Base-by-base conservation (phyloP, 2,888 invertebrate genomes). In the Nomada flava region DNA sequence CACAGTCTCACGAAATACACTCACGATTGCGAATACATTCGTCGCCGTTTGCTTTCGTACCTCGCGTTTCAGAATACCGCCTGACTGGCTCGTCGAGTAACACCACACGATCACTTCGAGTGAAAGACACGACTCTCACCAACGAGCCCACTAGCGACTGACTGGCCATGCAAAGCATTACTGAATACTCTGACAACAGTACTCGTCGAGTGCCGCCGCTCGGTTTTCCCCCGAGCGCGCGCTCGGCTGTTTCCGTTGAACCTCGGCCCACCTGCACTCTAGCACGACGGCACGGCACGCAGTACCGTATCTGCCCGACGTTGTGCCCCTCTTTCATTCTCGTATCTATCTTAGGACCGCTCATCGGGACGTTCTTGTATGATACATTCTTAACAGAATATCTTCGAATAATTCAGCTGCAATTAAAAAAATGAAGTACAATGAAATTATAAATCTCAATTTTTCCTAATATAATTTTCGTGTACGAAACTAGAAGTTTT, bases 181-280 rank as follows among this genome's bases (percentile, higher is more conserved):
- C 93, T 93, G 93, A 93, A 82, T 89, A 91, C 91, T 92, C 91
- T 91, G 91, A 92, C 92, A 92, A 92, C 93, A 93, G 92, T 91
- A 89, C 89, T 90, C 90, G 89, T 86, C 85, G 90, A 89, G 88
- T 89, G 84, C 89, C 89, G 88, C 86, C 89, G 88, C 83, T 92
- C 92, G 91, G 92, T 91, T 92, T 91, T 91, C 89, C 89, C 90
- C 91, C 91, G 91, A 91, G 94, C 90, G 69, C 55, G 75, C 60
- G 87, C 78, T 94, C 95, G 95, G 89, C 59, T 2, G 26, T 83
- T 88, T 86, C 94, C 95, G 95, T 79, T 84, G 79, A 65, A 52
- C 70, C 79, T 94, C 94, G 95, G 94, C 94, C 95, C 95, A 95
- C 95, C 95, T 95, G 95, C 95, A 94, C 94, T 94, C 94, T 94